A percentile compares a stretch with the other conserved stretches of the same genome.
These are phyloP conservation scores for Galbula dea DNA, from an alignment of 2,113 vertebrate species.

Conservation along the genomic window DNA sequence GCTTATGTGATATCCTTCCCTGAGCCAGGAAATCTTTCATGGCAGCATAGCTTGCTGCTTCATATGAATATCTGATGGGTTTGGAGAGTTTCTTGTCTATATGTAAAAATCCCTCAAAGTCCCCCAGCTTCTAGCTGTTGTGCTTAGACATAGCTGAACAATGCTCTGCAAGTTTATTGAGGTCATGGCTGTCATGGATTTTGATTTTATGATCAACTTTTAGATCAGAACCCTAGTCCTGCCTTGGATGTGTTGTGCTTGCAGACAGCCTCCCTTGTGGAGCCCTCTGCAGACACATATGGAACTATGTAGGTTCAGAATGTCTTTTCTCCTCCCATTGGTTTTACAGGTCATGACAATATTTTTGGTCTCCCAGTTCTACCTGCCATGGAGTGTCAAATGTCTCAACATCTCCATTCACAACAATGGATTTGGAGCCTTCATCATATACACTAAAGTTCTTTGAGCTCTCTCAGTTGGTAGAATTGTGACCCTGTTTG, in stretches of 20 bases:
- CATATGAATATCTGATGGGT: rapidly evolving
- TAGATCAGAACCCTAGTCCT: not conserved
- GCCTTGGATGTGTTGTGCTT: not conserved
- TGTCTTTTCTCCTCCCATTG: not conserved
- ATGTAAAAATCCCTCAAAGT: not conserved
- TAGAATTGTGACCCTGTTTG: not conserved
- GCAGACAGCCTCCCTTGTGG: not conserved
- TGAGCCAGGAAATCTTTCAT: not conserved
- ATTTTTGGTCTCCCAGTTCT: not conserved
- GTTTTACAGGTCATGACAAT: not conserved
- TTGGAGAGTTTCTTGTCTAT: not conserved
- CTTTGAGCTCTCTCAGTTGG: not conserved
- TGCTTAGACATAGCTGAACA: not conserved
- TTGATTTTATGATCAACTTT: not conserved
- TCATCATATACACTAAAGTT: not conserved
- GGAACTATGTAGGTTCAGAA: not conserved
- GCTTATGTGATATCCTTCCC: not conserved
- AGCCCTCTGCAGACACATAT: not conserved
- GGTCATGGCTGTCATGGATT: rapidly evolving
- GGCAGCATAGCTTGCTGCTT: not conserved
- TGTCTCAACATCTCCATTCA: not conserved
- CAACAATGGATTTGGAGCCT: not conserved
- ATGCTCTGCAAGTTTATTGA: not conserved
- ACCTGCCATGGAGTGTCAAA: not conserved
- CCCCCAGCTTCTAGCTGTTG: not conserved